phyloP scores from a whole-genome alignment of 92 coral and sea anemone species.

The Phenganax subtilis region DNA sequence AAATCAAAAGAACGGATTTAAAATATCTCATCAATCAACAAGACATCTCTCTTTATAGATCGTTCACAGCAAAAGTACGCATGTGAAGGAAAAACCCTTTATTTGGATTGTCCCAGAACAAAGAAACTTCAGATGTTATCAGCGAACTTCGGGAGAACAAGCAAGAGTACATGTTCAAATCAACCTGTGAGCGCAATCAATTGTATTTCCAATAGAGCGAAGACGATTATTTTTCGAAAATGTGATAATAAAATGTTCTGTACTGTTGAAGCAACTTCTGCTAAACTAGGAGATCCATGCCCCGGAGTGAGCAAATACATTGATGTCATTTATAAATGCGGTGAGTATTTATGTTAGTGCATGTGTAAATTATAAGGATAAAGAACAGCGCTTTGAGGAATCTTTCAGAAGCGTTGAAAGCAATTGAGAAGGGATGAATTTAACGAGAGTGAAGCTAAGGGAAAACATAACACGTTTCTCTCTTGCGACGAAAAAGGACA shows the following conservation, averaged over 20 bases:
- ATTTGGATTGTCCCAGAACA: slow-evolving; percentile 10
- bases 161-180: neutral
- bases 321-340: slow-evolving; percentile 48
- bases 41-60: neutral
- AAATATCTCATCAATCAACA: neutral
- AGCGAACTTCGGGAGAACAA: slow-evolving; percentile 34
- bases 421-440: neutral
- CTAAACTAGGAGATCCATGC: slow-evolving; percentile 40
- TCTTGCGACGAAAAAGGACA: neutral
- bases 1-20: neutral
- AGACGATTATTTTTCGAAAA: slow-evolving; percentile 25
- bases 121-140: neutral
- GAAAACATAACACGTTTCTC: neutral
- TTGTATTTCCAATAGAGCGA: slow-evolving; percentile 26
- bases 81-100: slow-evolving; percentile 11
- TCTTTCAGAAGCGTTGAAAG: no score
- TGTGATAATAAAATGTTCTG: slow-evolving; percentile 41
- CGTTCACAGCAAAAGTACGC: neutral
- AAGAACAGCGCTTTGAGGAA: neutral
- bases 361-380: neutral
- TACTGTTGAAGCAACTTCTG: slow-evolving; percentile 15
- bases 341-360: slow-evolving; percentile 24
- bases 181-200: neutral
- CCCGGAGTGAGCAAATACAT: slow-evolving; percentile 44
- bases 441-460: neutral